phyloP scores from a whole-genome alignment of 2,113 vertebrate genomes.

The Chaetodon trifascialis region DNA sequence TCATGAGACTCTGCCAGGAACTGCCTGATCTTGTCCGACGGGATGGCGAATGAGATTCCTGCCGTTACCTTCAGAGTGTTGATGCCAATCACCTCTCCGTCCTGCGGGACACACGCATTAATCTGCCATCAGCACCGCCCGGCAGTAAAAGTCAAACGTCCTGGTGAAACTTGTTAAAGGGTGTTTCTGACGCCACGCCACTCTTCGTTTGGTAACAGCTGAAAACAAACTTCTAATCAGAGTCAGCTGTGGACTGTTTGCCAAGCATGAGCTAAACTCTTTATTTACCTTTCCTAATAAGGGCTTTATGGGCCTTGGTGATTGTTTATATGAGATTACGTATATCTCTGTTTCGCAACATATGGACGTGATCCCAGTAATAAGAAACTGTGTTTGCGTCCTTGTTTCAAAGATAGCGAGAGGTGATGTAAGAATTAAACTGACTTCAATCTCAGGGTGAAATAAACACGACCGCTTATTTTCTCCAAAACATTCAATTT shows the following conservation, averaged over 20 bases:
- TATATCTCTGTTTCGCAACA: conserved; percentile 5
- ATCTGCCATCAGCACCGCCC: neutral
- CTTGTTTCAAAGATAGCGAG: neutral
- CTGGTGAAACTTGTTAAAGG: conserved; percentile 22
- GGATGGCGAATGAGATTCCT: conserved; percentile 98
- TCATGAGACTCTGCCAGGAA: conserved; percentile 95
- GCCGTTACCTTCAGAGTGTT: conserved; percentile 98
- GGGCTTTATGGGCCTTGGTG: neutral
- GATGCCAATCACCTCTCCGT: conserved; percentile 98
- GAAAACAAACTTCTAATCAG: conserved; percentile 25
- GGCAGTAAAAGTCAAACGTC: neutral
- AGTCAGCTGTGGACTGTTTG: conserved; percentile 25
- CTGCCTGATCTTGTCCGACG: conserved; percentile 96
- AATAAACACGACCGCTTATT: no score
- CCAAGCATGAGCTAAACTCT: conserved; percentile 50
- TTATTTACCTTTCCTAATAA: conserved; percentile 32
- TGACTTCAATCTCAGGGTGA: neutral
- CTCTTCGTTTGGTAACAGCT: neutral
- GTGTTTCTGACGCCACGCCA: conserved; percentile 1
- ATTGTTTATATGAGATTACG: conserved; percentile 41
- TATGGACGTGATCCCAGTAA: neutral
- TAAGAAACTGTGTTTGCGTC: neutral
- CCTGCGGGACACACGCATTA: conserved; percentile 81
- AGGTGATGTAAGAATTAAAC: neutral
- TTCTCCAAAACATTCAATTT: neutral